A percentile compares a stretch with the other conserved stretches of the same genome.
Evolutionary conservation across 2,797 vertebrate species (phyloP).

Genomic region (Poecilia gillii): DNA sequence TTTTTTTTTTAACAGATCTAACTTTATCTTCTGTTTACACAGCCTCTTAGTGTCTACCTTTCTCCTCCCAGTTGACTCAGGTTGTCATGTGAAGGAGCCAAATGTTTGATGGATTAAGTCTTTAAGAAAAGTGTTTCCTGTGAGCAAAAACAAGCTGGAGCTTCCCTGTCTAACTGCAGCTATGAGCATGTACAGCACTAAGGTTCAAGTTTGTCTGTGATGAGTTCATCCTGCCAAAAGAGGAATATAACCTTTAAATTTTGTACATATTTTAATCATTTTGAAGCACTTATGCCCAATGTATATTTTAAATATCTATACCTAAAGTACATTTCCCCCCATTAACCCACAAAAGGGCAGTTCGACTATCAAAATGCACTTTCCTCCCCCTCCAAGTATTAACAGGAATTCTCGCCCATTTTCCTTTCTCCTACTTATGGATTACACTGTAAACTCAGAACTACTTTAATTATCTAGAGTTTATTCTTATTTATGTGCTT

Average conservation of each 20-base stretch:
- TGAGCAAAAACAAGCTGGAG: conserved; percentile 26
- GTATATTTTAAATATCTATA: conserved; percentile 77
- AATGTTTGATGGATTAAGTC: conserved; percentile 44
- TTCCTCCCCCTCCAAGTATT: conserved; percentile 77
- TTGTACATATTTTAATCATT: conserved; percentile 72
- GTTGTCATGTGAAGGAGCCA: conserved; percentile 50
- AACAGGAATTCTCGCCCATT: conserved; percentile 57
- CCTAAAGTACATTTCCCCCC: conserved; percentile 48
- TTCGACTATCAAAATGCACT: conserved; percentile 76
- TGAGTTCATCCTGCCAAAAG: conserved; percentile 82
- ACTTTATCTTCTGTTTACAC: conserved; percentile 26
- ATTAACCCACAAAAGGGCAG: conserved; percentile 60
- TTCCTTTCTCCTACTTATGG: conserved; percentile 50
- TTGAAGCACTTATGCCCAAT: conserved; percentile 71
- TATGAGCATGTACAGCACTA: conserved; percentile 31
- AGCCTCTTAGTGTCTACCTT: conserved; percentile 45
- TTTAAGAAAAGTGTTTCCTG: conserved; percentile 44
- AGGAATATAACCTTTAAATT: conserved; percentile 68
- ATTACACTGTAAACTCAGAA: conserved; percentile 73
- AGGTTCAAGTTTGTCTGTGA: conserved; percentile 66
- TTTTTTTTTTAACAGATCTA: conserved; percentile 42
- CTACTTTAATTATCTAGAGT: conserved; percentile 78
- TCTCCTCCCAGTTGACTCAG: conserved; percentile 68
- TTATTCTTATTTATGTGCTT: conserved; percentile 82
- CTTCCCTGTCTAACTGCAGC: conserved; percentile 33